Evolutionary conservation across 2,797 vertebrate species (phyloP).

Genomic region (Fistularia commersonii): DNA sequence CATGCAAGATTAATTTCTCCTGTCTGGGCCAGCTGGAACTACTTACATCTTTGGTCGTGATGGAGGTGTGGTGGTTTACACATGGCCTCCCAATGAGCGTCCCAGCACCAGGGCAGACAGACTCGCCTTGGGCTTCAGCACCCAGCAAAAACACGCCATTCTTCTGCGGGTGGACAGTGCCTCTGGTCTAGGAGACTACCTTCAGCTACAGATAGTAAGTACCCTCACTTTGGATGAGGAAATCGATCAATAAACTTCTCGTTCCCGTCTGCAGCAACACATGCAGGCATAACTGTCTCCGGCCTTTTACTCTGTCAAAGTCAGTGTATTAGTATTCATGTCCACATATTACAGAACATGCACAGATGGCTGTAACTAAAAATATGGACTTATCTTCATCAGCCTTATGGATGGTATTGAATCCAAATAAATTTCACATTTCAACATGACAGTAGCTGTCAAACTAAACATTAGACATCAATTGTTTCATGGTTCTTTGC

Average conservation of each 20-base stretch:
- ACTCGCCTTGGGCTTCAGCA: slow-evolving; percentile 97
- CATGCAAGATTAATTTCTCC: neutral
- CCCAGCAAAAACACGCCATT: slow-evolving; percentile 92
- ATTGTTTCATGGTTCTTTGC: no score
- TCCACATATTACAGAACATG: no score
- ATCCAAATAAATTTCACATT: no score
- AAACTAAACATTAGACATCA: no score
- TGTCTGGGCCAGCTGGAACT: slow-evolving; percentile 84
- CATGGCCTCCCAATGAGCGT: slow-evolving; percentile 97
- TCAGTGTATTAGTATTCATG: no score
- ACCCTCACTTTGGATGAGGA: neutral
- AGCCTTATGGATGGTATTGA: no score
- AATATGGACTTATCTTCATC: no score
- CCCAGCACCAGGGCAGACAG: slow-evolving; percentile 97
- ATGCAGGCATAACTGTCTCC: no score
- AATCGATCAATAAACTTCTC: neutral
- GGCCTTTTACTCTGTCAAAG: no score
- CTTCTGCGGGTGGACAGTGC: slow-evolving; percentile 97
- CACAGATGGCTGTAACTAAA: no score
- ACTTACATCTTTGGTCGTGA: slow-evolving; percentile 98
- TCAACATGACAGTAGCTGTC: no score
- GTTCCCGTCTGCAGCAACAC: no score
- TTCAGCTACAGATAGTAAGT: slow-evolving; percentile 98
- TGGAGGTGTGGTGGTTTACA: slow-evolving; percentile 94
- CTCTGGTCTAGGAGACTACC: slow-evolving; percentile 93